phyloP scores from a whole-genome alignment of 1,140 invertebrate species.

The Ganaspis sp. region DNA sequence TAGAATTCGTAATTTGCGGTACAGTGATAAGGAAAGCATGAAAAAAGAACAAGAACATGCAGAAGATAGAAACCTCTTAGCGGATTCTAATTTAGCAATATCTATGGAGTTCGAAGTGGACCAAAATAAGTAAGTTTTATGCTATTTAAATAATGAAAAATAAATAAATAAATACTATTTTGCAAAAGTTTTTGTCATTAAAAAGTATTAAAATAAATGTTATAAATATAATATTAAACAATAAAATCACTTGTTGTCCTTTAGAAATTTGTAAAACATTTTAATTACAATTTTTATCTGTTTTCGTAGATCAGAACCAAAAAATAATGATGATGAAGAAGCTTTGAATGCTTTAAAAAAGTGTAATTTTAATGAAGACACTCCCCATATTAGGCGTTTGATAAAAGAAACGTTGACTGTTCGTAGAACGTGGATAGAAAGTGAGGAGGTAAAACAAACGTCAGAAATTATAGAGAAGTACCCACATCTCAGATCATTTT shows the following conservation, averaged over 20 bases:
- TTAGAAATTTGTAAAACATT: neutral
- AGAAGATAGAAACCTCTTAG: conserved; percentile 33
- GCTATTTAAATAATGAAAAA: conserved; percentile 31
- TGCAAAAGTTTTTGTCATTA: conserved; percentile 8
- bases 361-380: conserved; percentile 6
- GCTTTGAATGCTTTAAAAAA: conserved; percentile 27
- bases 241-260: neutral
- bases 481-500: conserved; percentile 31
- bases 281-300: neutral
- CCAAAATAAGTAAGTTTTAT: conserved; percentile 29
- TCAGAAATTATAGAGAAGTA: neutral
- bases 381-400: conserved; percentile 10
- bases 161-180: conserved; percentile 15
- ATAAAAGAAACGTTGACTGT: neutral
- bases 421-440: conserved; percentile 26
- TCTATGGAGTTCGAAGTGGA: neutral
- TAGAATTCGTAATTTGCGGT: too few species aligned
- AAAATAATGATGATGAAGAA: neutral
- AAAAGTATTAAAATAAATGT: neutral
- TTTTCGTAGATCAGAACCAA: neutral
- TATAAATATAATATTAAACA: neutral
- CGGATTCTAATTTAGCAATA: neutral
- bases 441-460: neutral
- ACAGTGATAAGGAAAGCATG: neutral
- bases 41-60: neutral